Base-by-base conservation (phyloP, 2,888 invertebrate genomes). In the Drosophila algonquin region DNA sequence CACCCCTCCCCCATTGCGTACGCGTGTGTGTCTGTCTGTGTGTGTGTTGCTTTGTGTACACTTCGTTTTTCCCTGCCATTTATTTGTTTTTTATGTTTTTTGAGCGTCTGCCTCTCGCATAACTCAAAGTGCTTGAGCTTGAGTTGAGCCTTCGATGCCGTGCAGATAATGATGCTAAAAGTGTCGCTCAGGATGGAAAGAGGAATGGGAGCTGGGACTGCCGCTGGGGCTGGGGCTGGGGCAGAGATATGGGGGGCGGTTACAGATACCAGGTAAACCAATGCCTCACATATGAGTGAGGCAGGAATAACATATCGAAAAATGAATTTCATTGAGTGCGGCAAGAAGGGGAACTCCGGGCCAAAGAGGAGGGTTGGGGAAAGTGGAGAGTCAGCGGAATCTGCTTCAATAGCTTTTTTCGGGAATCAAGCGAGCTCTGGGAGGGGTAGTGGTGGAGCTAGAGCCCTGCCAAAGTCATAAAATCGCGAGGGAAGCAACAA, bases 151-250 rank as follows among this genome's bases (percentile, higher is more conserved):
- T 78, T 68, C 85, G 83, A 81, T 89, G 79, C 70, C 76, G 73
- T 75, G 80, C 78, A 87, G 87, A 89, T 89, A 89, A 89, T 89
- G 87, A 87, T 88, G 87, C 81, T 69, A 73, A 82, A 83, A 87
- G 87, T 84, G 81, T 81, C 86, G 77, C 74, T 54, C 58, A 65
- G 58, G 52, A 55, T 47, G 64, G 62, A 47, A 58, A 47, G 70
- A 47, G 59, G 40, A 48, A 14, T 35, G 45, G 35, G 12, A 46
- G 35, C 21, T 4, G 24, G 24, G 24, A 5, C 24, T 21, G 32
- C 40, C 47, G 55, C 30, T 30, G 27, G 7, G 27, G 6, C 27
- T 27, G 27, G 27, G 7, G 27, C 7, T 1, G 68, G 35, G 24
- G n/a, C 61, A 5, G 48, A 27, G 40, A 40, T 40, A 12, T 18